phyloP scores from a whole-genome alignment of 2,113 vertebrate genomes.

The Todiramphus saurophagus region DNA sequence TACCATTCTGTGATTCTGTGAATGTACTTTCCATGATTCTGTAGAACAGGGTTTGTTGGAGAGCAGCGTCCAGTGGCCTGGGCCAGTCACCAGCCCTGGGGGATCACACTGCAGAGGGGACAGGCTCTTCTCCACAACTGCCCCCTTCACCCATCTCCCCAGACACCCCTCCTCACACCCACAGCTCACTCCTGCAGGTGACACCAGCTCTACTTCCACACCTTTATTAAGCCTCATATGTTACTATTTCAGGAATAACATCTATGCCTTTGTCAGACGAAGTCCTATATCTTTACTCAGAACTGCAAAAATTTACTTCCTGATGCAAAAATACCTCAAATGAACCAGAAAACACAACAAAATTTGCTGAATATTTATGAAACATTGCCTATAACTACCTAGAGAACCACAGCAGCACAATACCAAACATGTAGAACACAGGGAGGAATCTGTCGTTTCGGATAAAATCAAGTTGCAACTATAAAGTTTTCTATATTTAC shows the following conservation, averaged over 20 bases:
- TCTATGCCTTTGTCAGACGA: not conserved
- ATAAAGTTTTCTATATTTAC: not conserved
- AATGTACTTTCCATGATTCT: not conserved
- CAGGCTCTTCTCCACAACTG: not conserved
- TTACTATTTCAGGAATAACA: not conserved
- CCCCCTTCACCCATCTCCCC: accelerated
- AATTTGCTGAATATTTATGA: not conserved
- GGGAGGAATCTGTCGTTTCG: accelerated
- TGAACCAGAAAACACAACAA: not conserved
- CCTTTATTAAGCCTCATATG: not conserved
- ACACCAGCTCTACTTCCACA: not conserved
- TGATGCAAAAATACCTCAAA: not conserved
- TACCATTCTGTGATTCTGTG: no score
- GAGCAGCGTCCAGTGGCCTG: accelerated
- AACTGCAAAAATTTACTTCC: not conserved
- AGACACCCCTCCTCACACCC: no score
- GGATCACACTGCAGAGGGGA: not conserved
- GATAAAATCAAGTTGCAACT: not conserved
- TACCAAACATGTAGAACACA: not conserved
- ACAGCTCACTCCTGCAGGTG: not conserved
- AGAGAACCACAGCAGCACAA: not conserved
- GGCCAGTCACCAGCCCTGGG: no score
- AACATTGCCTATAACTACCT: not conserved
- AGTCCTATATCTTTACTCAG: not conserved
- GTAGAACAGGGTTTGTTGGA: accelerated